Evolutionary conservation across 1,140 invertebrate species (phyloP).

Genomic region (Latrodectus geometricus): DNA sequence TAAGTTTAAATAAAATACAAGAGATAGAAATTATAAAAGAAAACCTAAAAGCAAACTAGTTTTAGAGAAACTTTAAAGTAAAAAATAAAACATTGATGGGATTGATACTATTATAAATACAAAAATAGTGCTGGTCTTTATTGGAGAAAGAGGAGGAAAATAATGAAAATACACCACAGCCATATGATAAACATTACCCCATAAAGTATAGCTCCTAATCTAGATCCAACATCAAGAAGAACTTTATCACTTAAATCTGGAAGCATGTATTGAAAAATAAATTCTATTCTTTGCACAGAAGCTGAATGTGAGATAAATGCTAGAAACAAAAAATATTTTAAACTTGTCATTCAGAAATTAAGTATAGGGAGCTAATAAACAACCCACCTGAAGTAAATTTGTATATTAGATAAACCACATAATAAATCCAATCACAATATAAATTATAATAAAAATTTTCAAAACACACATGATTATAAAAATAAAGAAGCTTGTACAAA

Average conservation of each 20-base stretch:
- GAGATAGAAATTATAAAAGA: no score
- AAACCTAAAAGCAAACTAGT: no score
- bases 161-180: conserved; percentile 25
- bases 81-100: no score
- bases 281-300: conserved; percentile 74
- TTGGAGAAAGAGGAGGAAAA: not conserved
- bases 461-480: not conserved
- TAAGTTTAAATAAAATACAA: no score
- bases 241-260: conserved; percentile 74
- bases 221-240: conserved; percentile 78
- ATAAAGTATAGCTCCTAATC: conserved; percentile 78
- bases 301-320: conserved; percentile 78
- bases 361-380: not conserved
- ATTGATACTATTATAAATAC: no score
- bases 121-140: no score
- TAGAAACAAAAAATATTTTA: conserved; percentile 67
- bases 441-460: not conserved
- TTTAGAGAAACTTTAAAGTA: no score
- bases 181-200: conserved; percentile 71
- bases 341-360: conserved; percentile 1
- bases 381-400: not conserved
- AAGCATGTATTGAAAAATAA: conserved; percentile 76
- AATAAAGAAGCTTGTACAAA: not conserved
- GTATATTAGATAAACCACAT: not conserved
- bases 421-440: no score